Conservation (phyloP, 1,140 invertebrate genomes). For the Popillia japonica region DNA sequence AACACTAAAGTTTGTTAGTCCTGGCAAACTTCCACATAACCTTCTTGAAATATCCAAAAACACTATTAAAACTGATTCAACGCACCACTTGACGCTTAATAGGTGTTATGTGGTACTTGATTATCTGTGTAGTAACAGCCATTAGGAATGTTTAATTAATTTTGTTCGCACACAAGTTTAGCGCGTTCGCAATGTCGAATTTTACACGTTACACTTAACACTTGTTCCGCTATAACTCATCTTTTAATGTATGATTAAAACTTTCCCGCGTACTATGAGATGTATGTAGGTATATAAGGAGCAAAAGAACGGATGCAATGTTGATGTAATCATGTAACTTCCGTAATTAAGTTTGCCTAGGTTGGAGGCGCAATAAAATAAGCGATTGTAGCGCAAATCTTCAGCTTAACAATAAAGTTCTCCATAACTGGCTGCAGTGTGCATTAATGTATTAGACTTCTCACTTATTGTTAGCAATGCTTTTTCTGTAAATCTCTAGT, state of each 20-base stretch:
- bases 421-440: too few species aligned
- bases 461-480: too few species aligned
- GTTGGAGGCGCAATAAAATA: too few species aligned
- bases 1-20: neutral
- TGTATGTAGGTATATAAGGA: too few species aligned
- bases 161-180: neutral
- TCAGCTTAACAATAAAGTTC: too few species aligned
- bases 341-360: too few species aligned
- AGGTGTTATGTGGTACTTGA: neutral
- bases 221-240: neutral
- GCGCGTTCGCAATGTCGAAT: neutral
- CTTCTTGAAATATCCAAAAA: neutral
- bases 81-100: neutral
- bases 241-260: neutral
- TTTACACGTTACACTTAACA: neutral
- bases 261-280: neutral
- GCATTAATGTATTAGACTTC: too few species aligned
- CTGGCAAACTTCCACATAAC: neutral
- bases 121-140: neutral
- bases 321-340: too few species aligned
- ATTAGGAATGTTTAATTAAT: slow-evolving; percentile 4
- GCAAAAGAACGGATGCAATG: too few species aligned
- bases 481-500: too few species aligned
- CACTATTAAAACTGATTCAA: neutral
- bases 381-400: too few species aligned